Evolutionary conservation across 2,888 invertebrate genomes (phyloP).

Genomic region (Leptopterna dolabrata): DNA sequence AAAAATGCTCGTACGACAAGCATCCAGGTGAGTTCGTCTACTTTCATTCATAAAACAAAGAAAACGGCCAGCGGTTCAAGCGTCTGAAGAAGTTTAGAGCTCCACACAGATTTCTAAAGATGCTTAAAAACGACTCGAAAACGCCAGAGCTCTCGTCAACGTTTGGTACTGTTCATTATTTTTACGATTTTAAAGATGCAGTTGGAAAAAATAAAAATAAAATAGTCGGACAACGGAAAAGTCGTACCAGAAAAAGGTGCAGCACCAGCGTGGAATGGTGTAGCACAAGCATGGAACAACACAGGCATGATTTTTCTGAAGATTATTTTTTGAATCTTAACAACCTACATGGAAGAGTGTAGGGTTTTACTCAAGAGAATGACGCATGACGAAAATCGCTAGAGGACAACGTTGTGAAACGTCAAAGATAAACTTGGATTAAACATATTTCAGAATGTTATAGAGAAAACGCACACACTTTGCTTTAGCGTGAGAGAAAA

Average conservation of each 20-base stretch:
- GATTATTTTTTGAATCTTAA: not conserved
- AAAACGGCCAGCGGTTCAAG: slow-evolving; percentile 5
- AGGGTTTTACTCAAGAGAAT: too few relatives aligned
- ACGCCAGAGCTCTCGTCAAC: not conserved
- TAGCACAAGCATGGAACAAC: not conserved
- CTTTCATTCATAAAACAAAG: not conserved
- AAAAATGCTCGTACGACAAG: not conserved
- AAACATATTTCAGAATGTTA: not conserved
- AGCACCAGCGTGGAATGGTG: not conserved
- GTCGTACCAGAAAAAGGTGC: not conserved
- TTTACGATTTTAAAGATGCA: not conserved
- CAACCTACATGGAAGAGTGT: too few relatives aligned
- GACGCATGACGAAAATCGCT: too few relatives aligned
- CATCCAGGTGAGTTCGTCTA: not conserved
- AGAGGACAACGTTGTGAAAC: not conserved
- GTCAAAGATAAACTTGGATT: not conserved
- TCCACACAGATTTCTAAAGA: not conserved
- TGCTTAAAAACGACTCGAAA: not conserved
- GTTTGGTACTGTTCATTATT: not conserved
- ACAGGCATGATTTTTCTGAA: not conserved
- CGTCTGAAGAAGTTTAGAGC: not conserved
- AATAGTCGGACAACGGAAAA: not conserved
- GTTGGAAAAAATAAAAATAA: not conserved
- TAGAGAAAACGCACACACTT: not conserved
- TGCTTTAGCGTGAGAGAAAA: slow-evolving; percentile 3